These are phyloP conservation scores for Eudyptes chrysolophus DNA, from an alignment of 2,113 vertebrate species.

Conservation along the genomic window DNA sequence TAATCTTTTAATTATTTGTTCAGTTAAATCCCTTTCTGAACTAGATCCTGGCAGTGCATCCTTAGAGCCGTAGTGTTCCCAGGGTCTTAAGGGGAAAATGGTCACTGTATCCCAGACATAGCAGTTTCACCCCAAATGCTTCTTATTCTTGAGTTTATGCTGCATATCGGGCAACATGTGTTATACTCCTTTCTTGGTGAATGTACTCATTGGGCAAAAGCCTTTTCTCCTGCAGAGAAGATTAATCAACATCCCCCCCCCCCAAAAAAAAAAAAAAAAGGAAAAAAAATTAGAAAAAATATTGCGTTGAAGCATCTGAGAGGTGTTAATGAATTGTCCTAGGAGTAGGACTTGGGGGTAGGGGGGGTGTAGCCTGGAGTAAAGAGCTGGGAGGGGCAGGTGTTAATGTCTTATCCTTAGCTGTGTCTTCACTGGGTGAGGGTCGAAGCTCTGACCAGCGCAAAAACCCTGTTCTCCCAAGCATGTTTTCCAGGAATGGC, in stretches of 20 bases:
- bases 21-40: not conserved
- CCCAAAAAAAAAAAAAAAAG: too few relatives aligned
- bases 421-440: not conserved
- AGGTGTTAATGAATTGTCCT: not conserved
- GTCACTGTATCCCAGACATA: not conserved
- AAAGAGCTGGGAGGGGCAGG: too few relatives aligned
- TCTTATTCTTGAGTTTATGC: not conserved
- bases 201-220: not conserved
- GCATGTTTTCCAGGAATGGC: not conserved
- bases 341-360: not conserved
- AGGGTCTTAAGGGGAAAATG: not conserved
- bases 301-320: not conserved
- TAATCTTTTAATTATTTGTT: not conserved
- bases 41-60: not conserved
- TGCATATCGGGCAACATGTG: not conserved
- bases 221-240: not conserved
- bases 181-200: not conserved
- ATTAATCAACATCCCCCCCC: not conserved
- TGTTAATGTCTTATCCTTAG: not conserved
- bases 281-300: not conserved
- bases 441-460: accelerated
- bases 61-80: not conserved
- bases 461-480: not conserved
- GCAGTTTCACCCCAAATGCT: not conserved
- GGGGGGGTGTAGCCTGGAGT: not conserved